Percentiles rank a stretch among this genome's conserved stretches.
Conservation (phyloP, 2,113 vertebrate genomes). For the Colistium nudipinnis region DNA sequence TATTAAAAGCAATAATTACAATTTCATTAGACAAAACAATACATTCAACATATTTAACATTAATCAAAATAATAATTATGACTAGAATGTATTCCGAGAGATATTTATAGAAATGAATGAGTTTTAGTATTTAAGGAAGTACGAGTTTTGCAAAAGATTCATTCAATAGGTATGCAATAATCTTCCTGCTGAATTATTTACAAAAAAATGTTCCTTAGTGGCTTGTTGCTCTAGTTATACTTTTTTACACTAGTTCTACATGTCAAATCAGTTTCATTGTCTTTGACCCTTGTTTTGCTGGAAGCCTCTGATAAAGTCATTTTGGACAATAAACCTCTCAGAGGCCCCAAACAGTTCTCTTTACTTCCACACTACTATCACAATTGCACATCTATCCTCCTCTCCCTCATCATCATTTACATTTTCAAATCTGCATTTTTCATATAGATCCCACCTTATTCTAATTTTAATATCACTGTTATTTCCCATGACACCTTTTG, state of each 20-base stretch:
- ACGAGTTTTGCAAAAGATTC: not conserved
- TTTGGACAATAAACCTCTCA: slow-evolving; percentile 1
- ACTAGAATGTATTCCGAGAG: not conserved
- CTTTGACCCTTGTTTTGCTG: not conserved
- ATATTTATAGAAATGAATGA: not conserved
- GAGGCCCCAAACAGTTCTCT: slow-evolving; percentile 28
- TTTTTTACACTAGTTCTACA: not conserved
- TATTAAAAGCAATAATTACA: too few relatives aligned
- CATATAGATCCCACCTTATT: slow-evolving; percentile 81
- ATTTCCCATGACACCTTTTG: slow-evolving; percentile 86
- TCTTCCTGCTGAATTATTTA: not conserved
- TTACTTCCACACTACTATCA: slow-evolving; percentile 42
- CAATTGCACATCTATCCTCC: slow-evolving; percentile 56
- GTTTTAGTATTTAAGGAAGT: not conserved
- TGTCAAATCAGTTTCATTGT: not conserved
- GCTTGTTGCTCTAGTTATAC: not conserved
- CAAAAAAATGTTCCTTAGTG: not conserved
- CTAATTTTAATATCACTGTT: slow-evolving; percentile 86
- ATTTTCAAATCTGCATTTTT: slow-evolving; percentile 83
- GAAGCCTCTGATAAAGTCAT: not conserved
- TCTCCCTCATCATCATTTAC: slow-evolving; percentile 77
- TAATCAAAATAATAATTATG: too few relatives aligned
- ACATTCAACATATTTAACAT: too few relatives aligned
- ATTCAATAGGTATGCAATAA: too few relatives aligned
- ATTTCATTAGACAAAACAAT: too few relatives aligned